Evolutionary conservation across 2,113 vertebrate species (phyloP).

Genomic region (Atherinomorus stipes): DNA sequence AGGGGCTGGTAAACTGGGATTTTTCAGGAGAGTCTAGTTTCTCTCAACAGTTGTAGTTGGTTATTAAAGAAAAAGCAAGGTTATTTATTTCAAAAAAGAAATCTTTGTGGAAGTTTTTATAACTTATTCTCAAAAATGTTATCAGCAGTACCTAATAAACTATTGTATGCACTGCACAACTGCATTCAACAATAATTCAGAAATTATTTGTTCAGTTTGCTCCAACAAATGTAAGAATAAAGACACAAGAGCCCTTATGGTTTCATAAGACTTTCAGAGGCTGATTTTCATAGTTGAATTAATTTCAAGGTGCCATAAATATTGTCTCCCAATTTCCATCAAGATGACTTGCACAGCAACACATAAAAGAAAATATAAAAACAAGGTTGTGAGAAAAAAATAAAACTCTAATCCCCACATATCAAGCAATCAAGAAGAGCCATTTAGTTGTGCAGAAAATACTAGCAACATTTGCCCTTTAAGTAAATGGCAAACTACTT

Average conservation of each 20-base stretch:
- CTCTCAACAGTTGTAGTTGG: not conserved
- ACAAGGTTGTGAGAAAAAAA: not conserved
- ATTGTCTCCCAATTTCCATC: not conserved
- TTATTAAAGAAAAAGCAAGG: not conserved
- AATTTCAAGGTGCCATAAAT: not conserved
- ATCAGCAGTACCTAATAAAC: too few species aligned
- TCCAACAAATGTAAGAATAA: not conserved
- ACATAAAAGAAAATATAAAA: not conserved
- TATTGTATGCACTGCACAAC: not conserved
- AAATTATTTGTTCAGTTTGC: not conserved
- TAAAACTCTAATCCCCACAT: too few species aligned
- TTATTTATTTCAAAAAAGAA: too few species aligned
- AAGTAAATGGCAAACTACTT: conserved; percentile 25
- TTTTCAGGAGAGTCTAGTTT: not conserved
- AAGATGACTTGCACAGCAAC: too few species aligned
- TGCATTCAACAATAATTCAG: not conserved
- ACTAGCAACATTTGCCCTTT: not conserved
- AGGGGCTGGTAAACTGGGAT: not conserved
- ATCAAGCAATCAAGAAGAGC: not conserved
- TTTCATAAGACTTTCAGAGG: not conserved
- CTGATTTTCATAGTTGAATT: not conserved
- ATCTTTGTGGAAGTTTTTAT: too few species aligned
- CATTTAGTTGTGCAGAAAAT: not conserved
- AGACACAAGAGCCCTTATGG: not conserved
- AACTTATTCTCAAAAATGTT: too few species aligned